Evolutionary conservation across 2,797 vertebrate genomes (phyloP).

Genomic region (Pseudochaenichthys georgianus): DNA sequence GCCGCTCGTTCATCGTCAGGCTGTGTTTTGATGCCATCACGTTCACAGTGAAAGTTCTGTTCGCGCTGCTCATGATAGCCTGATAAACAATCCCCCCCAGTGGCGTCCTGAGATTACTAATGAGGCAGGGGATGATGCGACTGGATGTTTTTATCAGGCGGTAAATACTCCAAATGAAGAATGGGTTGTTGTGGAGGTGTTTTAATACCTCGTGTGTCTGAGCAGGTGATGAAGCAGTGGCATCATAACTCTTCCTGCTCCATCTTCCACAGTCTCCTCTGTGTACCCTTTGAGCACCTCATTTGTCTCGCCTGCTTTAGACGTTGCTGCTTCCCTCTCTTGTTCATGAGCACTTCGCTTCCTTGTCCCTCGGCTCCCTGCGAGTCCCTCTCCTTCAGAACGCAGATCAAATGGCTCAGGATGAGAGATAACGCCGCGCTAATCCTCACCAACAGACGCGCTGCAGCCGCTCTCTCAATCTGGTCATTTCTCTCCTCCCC

Average conservation of each 20-base stretch:
- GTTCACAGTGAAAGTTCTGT: conserved; percentile 27
- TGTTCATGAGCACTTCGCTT: conserved; percentile 23
- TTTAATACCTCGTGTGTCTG: conserved; percentile 33
- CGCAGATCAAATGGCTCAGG: conserved; percentile 73
- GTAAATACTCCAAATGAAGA: conserved; percentile 32
- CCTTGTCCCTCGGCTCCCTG: conserved; percentile 49
- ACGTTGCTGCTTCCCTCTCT: conserved; percentile 28
- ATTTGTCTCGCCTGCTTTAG: conserved; percentile 26
- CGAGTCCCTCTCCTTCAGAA: conserved; percentile 66
- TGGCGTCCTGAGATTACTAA: conserved; percentile 34
- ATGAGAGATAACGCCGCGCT: conserved; percentile 65
- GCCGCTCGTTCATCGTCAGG: conserved; percentile 13
- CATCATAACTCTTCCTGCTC: conserved; percentile 34
- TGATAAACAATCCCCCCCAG: background rate
- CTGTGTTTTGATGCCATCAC: conserved; percentile 11
- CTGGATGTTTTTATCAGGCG: conserved; percentile 31
- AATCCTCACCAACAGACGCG: conserved; percentile 63
- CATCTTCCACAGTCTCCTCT: conserved; percentile 32
- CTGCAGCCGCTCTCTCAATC: conserved; percentile 58
- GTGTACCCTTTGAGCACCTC: conserved; percentile 23
- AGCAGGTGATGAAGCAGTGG: conserved; percentile 42
- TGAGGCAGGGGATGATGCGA: conserved; percentile 14
- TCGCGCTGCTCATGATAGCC: background rate
- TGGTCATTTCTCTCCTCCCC: conserved; percentile 43
- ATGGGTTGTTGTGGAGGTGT: conserved; percentile 20